Conservation (phyloP, 2,113 vertebrate genomes). For the Entelurus aequoreus region DNA sequence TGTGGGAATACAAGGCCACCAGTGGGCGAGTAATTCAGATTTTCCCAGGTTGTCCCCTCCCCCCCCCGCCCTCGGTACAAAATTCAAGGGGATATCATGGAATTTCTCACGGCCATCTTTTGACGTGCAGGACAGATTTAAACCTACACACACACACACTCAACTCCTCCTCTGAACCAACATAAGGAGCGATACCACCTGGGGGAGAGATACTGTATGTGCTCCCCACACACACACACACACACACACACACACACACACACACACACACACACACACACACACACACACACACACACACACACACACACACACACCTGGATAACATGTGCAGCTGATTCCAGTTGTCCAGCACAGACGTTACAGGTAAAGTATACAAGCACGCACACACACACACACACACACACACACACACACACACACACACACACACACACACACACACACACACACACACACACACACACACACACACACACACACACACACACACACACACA, state of each 20-base stretch:
- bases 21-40: constrained; percentile 43
- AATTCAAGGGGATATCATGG: constrained; percentile 56
- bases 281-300: constrained; percentile 11
- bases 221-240: not conserved
- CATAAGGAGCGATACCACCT: constrained; percentile 42
- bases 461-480: not conserved
- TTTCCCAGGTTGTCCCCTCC: constrained; percentile 51
- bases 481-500: constrained; percentile 3
- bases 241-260: no score
- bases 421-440: constrained; percentile 11
- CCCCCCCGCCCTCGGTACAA: constrained; percentile 22
- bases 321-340: constrained; percentile 71
- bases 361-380: constrained; percentile 56
- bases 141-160: constrained; percentile 8
- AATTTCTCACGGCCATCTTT: constrained; percentile 40
- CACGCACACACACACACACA: constrained; percentile 10
- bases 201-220: constrained; percentile 33
- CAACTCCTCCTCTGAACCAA: constrained; percentile 11
- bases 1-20: constrained; percentile 41
- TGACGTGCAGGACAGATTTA: constrained; percentile 47
- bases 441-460: constrained; percentile 2
- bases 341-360: constrained; percentile 65
- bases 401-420: not conserved
- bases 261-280: constrained; percentile 8
- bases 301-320: constrained; percentile 35